Evolutionary conservation across 1,140 invertebrate species (phyloP).

Genomic region (Paracyclopina nana): DNA sequence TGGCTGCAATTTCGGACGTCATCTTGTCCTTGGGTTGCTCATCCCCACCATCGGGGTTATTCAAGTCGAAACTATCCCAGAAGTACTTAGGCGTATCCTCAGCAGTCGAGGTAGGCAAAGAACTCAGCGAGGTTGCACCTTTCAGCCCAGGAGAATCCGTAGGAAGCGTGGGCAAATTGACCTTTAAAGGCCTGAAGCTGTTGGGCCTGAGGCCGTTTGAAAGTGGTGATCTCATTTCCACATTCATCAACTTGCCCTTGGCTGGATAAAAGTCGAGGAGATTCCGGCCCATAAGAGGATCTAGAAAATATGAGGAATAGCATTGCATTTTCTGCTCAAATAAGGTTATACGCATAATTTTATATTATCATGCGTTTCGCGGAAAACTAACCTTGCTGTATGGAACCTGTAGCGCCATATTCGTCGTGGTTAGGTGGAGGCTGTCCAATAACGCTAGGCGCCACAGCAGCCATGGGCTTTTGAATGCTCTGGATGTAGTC

Average conservation of each 20-base stretch:
- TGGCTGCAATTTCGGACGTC: neutral
- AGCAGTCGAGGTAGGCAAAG: neutral
- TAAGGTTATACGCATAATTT: no score
- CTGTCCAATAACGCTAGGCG: neutral
- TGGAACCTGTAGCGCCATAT: no score
- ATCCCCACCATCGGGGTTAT: no score
- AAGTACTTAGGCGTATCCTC: neutral
- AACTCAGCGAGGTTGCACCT: neutral
- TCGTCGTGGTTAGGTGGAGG: neutral
- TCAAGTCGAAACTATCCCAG: constrained; percentile 10
- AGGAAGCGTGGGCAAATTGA: neutral
- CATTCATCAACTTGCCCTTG: no score
- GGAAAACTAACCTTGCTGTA: no score
- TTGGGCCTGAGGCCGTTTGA: no score
- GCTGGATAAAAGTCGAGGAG: no score
- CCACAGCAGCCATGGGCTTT: constrained; percentile 8
- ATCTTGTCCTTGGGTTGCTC: neutral
- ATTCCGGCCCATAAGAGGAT: no score
- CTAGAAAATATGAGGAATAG: no score
- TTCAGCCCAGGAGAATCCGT: neutral
- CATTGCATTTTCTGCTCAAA: no score
- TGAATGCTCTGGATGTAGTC: constrained; percentile 12
- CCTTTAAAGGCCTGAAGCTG: neutral
- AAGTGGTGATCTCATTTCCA: no score
- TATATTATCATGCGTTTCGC: no score